Base-by-base conservation (phyloP, 2,888 invertebrate species). In the Dichetophora obliterata region DNA sequence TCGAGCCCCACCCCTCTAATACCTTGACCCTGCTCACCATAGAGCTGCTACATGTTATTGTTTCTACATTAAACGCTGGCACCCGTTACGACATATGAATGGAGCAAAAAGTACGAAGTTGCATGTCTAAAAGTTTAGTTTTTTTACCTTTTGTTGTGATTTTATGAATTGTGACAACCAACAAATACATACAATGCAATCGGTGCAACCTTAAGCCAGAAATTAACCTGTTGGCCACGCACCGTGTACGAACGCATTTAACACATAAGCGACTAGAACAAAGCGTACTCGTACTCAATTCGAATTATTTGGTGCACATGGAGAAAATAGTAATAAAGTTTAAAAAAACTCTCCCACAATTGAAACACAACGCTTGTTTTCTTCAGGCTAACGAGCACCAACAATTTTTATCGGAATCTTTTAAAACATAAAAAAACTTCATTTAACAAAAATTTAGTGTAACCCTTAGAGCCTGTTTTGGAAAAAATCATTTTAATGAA, bases 151-250 rank as follows among this genome's bases (percentile, higher is more conserved):
- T 84, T 84, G 83, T 84, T 50, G 11, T 72, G 77, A 61, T 76
- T 78, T 78, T 48, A 50, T 34, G 37, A 59, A 71, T 22, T 59
- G 59, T 37, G 71, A 14, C 71, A 59, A 37, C 43, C 57, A 34
- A 57, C 71, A 71, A 57, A 54, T 68, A 76, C 68, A 74, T 77
- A 76, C 76, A 76, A 80, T 75, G 77, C 75, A 75, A 77, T 82
- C 82, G 81, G 83, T 80, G 81, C 82, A 79, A 85, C 82, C 83
- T 80, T 78, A 80, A 82, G 80, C 83, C 79, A 80, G 79, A 85
- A 86, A 86, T 86, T 86, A 86, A 87, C 87, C 87, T 87, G 86
- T 87, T 86, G 86, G 77, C 79, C 81, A 80, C 77, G 66, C 71
- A 63, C 74, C 22, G 68, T 75, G 78, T 75, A 63, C 75, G 75